Conservation (phyloP, 2,888 invertebrate genomes). For the Entomobrya multifasciata region DNA sequence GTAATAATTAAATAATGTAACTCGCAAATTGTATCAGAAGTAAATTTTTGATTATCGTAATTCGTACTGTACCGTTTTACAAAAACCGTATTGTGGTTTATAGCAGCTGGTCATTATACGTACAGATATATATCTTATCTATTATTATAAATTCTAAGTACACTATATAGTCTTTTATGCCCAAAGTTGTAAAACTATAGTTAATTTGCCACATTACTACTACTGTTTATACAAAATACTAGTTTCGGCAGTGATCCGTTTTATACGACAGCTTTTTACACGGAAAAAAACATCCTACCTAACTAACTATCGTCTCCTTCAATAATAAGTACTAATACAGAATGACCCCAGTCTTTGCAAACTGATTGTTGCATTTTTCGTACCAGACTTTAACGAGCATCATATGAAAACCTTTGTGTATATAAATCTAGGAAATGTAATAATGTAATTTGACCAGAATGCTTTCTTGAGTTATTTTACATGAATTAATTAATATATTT, state of each 20-base stretch:
- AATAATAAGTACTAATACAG: not conserved
- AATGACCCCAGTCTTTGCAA: slow-evolving; percentile 11
- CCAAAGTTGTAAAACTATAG: slow-evolving; percentile 14
- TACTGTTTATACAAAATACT: slow-evolving; percentile 26
- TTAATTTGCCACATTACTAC: slow-evolving; percentile 33
- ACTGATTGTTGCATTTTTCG: not conserved
- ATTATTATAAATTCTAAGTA: slow-evolving; percentile 25
- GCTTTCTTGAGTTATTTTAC: slow-evolving; percentile 21
- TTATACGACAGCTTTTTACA: slow-evolving; percentile 67
- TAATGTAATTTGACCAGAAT: not conserved
- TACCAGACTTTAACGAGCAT: not conserved
- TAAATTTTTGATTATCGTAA: slow-evolving; percentile 45
- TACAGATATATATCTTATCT: slow-evolving; percentile 7
- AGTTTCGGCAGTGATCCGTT: slow-evolving; percentile 44
- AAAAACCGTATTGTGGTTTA: slow-evolving; percentile 56
- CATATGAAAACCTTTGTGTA: not conserved
- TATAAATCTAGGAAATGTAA: too few species aligned
- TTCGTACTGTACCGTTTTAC: slow-evolving; percentile 48
- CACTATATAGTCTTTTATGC: slow-evolving; percentile 41
- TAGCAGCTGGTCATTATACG: slow-evolving; percentile 64
- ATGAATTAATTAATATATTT: not conserved
- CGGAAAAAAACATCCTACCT: slow-evolving; percentile 3
- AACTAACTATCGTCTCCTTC: slow-evolving; percentile 31
- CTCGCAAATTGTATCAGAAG: slow-evolving; percentile 48
- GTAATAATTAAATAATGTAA: slow-evolving; percentile 50